phyloP scores from a whole-genome alignment of 1,140 invertebrate genomes.

The Brachionus rotundiformis region DNA sequence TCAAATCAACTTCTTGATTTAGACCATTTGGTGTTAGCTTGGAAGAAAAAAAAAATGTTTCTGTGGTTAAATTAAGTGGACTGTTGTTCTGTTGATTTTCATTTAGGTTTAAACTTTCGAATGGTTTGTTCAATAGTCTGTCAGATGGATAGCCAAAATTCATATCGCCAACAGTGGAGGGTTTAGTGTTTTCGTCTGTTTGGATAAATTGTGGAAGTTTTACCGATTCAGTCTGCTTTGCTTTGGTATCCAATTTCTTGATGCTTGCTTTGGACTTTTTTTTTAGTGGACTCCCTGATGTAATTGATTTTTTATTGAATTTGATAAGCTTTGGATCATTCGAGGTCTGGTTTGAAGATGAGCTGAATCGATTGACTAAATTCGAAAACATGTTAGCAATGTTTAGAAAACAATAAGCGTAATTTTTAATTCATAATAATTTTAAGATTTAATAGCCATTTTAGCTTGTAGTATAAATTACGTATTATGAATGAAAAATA shows the following conservation, averaged over 20 bases:
- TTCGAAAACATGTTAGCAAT: neutral
- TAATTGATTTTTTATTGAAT: conserved; percentile 3
- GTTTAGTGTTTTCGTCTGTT: neutral
- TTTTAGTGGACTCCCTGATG: conserved; percentile 18
- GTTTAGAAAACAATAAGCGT: neutral
- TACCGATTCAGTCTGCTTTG: neutral
- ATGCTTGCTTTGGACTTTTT: neutral
- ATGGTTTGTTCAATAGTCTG: neutral
- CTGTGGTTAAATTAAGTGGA: neutral
- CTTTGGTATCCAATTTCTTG: conserved; percentile 15
- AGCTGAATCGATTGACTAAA: neutral
- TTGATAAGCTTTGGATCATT: neutral
- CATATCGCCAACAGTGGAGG: neutral
- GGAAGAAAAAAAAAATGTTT: neutral
- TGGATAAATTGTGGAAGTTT: neutral
- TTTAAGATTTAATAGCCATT: neutral
- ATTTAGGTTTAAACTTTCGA: neutral
- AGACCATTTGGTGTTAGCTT: conserved; percentile 1
- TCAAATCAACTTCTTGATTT: neutral
- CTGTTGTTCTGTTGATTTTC: conserved; percentile 2
- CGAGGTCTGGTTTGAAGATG: neutral
- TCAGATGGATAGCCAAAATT: neutral
- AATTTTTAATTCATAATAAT: neutral
- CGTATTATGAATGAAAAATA: neutral
- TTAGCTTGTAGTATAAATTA: neutral